These are phyloP conservation scores for Drosophila nigritarsus DNA, from an alignment of 2,888 invertebrate species.

Conservation along the genomic window DNA sequence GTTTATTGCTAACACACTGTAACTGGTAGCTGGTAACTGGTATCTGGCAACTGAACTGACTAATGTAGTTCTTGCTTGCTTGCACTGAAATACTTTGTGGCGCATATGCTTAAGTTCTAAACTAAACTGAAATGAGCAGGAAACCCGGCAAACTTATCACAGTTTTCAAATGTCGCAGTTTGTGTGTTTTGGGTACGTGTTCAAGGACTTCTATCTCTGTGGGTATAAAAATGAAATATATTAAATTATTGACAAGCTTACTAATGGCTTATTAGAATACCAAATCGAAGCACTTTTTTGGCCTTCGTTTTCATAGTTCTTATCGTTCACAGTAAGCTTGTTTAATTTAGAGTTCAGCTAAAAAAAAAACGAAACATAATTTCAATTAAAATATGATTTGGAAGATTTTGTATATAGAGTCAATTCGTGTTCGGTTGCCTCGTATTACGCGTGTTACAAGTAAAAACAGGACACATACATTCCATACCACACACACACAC, in stretches of 20 bases:
- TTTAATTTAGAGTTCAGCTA: not conserved
- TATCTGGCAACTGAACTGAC: not conserved
- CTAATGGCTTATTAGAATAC: not conserved
- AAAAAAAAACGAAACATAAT: not conserved
- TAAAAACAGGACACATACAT: not conserved
- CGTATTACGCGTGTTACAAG: not conserved
- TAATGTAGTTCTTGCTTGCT: not conserved
- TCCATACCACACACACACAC: not conserved
- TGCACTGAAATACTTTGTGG: slow-evolving; percentile 16
- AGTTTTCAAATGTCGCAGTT: slow-evolving; percentile 11
- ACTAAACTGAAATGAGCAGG: slow-evolving; percentile 14
- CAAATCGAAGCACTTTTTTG: not conserved
- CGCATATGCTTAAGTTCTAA: slow-evolving; percentile 2
- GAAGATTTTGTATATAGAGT: not conserved
- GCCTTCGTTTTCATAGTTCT: not conserved
- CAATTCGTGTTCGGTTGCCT: not conserved
- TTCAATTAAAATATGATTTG: not conserved
- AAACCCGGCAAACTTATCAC: slow-evolving; percentile 11
- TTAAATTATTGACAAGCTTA: not conserved
- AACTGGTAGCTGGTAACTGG: not conserved
- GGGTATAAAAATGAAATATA: not conserved
- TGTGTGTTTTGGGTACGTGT: not conserved
- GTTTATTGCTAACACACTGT: slow-evolving; percentile 6
- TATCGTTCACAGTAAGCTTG: not conserved
- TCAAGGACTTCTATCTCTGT: not conserved